These are phyloP conservation scores for Dioctria rufipes DNA, from an alignment of 2,888 invertebrate genomes.

Conservation along the genomic window DNA sequence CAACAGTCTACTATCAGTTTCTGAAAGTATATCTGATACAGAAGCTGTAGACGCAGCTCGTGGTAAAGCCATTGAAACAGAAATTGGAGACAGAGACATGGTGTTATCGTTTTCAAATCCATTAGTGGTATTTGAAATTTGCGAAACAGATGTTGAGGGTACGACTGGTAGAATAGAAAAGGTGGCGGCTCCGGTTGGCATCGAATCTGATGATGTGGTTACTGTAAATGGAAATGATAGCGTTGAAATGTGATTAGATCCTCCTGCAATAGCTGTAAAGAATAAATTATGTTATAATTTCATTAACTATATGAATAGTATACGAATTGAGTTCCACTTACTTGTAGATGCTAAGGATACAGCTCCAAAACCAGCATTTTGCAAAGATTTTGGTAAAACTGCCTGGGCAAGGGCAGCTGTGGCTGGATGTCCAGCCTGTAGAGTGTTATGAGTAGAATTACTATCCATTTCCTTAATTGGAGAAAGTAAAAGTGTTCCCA, in stretches of 20 bases:
- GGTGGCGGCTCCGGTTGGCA: slow-evolving; percentile 64
- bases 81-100: slow-evolving; percentile 66
- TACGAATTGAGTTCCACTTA: slow-evolving; percentile 6
- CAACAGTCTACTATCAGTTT: slow-evolving; percentile 24
- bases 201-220: slow-evolving; percentile 64
- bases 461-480: slow-evolving; percentile 90
- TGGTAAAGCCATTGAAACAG: slow-evolving; percentile 67
- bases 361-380: slow-evolving; percentile 61
- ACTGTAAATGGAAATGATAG: slow-evolving; percentile 70
- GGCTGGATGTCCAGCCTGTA: slow-evolving; percentile 81
- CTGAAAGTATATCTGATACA: slow-evolving; percentile 63
- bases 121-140: slow-evolving; percentile 65
- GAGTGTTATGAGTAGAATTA: slow-evolving; percentile 81
- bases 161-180: slow-evolving; percentile 67
- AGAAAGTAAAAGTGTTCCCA: slow-evolving; percentile 83
- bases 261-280: slow-evolving; percentile 27
- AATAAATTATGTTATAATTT: not conserved
- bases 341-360: slow-evolving; percentile 56
- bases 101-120: slow-evolving; percentile 63
- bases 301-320: not conserved
- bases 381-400: slow-evolving; percentile 74
- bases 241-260: slow-evolving; percentile 62
- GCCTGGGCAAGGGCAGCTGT: slow-evolving; percentile 86
- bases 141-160: slow-evolving; percentile 62
- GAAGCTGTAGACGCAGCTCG: slow-evolving; percentile 63